phyloP scores from a whole-genome alignment of 1,140 invertebrate species.

The Cyrtorhinus lividipennis region DNA sequence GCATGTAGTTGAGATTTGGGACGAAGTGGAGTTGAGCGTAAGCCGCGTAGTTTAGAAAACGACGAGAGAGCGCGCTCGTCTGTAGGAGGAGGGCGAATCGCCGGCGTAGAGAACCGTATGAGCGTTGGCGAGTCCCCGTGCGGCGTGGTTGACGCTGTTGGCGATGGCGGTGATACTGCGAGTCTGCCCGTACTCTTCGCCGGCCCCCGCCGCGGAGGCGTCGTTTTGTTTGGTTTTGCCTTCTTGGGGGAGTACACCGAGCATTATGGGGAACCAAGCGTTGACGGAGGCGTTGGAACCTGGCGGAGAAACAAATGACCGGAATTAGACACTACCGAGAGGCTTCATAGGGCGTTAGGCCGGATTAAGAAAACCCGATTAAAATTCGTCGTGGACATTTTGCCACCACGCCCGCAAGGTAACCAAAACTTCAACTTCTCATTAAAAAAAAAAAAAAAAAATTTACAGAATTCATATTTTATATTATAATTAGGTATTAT shows the following conservation, averaged over 20 bases:
- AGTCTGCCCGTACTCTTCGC: constrained; percentile 23
- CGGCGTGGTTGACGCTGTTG: constrained; percentile 50
- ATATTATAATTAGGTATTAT: too few relatives aligned
- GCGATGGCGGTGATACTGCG: constrained; percentile 39
- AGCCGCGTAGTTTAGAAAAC: background rate
- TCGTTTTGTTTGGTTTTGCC: constrained; percentile 4
- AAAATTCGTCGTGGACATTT: too few relatives aligned
- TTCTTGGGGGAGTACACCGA: constrained; percentile 25
- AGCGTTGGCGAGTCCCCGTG: constrained; percentile 46
- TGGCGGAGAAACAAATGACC: too few relatives aligned
- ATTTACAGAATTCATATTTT: too few relatives aligned
- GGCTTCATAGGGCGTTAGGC: too few relatives aligned
- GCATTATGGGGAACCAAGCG: constrained; percentile 28
- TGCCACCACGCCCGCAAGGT: too few relatives aligned
- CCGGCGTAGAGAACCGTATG: constrained; percentile 51
- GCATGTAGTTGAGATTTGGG: too few relatives aligned
- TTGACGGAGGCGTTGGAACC: constrained; percentile 27
- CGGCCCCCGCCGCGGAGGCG: background rate
- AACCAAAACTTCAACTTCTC: too few relatives aligned
- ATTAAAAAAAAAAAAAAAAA: too few relatives aligned
- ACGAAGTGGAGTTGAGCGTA: too few relatives aligned
- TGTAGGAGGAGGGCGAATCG: constrained; percentile 2
- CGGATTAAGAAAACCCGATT: too few relatives aligned
- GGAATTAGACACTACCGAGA: too few relatives aligned
- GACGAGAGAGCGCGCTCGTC: background rate